Evolutionary conservation across 1,140 invertebrate species (phyloP), one percentile per base, ranked within the genome.

Genomic region (Panulirus ornatus): DNA sequence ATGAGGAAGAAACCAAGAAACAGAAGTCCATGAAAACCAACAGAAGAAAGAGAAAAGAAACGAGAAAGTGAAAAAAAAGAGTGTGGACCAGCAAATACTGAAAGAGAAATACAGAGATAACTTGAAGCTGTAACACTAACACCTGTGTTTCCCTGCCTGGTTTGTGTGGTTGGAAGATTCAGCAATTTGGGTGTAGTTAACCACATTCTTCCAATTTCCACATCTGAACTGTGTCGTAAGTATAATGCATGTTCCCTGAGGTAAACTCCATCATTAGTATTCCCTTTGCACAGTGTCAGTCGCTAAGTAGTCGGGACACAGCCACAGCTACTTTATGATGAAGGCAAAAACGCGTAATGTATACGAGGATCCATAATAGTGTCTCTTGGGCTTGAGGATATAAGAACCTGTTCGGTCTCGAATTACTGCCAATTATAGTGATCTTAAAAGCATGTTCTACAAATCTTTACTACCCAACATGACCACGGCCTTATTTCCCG

Each of bases 341-440:
- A 66, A 30, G 30, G 27, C 58, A 66, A 66, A 66, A 66, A 66
- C 3, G 54, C 5, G 58, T 66, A 30, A 66, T 11, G 58, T 66
- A 66, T 66, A 30, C 11, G 58, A 66, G 27, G 58, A n/a, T 9
- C 58, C 30, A 66, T 66, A 66, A 66, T 66, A 66, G 54, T 58
- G 27, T 66, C 16, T 66, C 58, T 66, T 27, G 58, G 58, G 5
- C n/a, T 6, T 8, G 58, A 22, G 58, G 27, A 30, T 66, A 66
- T 8, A 66, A 66, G 58, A 30, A 66, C 58, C 58, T 30, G 58
- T 66, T 27, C 58, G 30, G 58, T 66, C 58, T 11, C 58, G 58
- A 66, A 66, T 66, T 66, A 66, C 58, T 66, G 58, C n/a, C 58
- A 66, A 66, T 66, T 66, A 66, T 66, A 66, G 30, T 66, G 58